Base-by-base conservation (phyloP, 2,797 vertebrate genomes). In the Myotis myotis region DNA sequence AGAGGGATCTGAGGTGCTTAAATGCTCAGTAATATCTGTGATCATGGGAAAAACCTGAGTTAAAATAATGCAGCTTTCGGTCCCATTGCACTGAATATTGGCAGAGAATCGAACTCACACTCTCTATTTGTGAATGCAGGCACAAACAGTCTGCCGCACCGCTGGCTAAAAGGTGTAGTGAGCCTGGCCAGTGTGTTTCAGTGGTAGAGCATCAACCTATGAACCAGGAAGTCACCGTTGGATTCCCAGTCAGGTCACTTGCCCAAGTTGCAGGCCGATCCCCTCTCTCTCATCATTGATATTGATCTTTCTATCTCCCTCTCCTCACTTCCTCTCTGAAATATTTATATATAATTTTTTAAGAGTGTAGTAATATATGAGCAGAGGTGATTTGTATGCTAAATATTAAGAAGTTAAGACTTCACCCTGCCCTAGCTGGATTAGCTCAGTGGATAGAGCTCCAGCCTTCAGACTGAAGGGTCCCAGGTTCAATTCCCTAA, bases 71-170 rank as follows among this genome's bases (percentile, higher is more conserved):
- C 30, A 23, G 33, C 33, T 64, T 70, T 70, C 23, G 0, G 44
- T 9, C 38, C 30, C 5, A 0, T 47, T 22, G 19, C 8, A 1
- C n/a, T 15, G 41, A 80, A 66, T 86, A 49, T 11, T 36, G 5
- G 49, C 68, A 71, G 38, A 80, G 81, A 87, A 62, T 94, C 8
- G 25, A 71, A 95, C 76, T 64, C 49, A 79, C 22, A 41, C 16
- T n/a, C 57, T 90, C 13, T 28, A 22, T 92, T 57, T 57, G 12
- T 68, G 33, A n/a, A 9, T 44, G 19, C 6, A 1, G 5, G 2
- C 25, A 2, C 68, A 20, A 19, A 19, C 15, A 4, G 3, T 8
- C 47, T 4, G 4, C 17, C 12, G 12, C 44, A 15, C n/a, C 74
- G 7, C 33, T 49, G 33, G 12, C 84, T 8, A 47, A 90, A 60